Percentiles rank a stretch among this genome's conserved stretches.
phyloP scores from a whole-genome alignment of 1,140 invertebrate genomes.

The Calliphora vicina region DNA sequence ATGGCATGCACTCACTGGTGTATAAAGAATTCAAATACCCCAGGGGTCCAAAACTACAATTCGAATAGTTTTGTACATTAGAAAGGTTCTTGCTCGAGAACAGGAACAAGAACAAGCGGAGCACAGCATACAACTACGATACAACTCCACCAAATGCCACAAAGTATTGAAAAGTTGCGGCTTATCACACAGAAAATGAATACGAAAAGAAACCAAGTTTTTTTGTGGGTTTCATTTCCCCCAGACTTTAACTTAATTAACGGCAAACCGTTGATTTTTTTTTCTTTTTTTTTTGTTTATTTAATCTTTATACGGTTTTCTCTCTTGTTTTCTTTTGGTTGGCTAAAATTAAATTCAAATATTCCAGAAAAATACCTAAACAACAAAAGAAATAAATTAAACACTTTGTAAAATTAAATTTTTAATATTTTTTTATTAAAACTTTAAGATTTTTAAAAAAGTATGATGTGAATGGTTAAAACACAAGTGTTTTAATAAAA shows the following conservation, averaged over 20 bases:
- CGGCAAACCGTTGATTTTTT: background rate
- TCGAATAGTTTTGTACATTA: background rate
- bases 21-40: background rate
- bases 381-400: too few species aligned
- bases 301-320: background rate
- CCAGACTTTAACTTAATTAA: slow-evolving; percentile 1
- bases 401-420: too few species aligned
- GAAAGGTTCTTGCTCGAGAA: too few species aligned
- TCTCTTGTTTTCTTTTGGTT: background rate
- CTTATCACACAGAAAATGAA: background rate
- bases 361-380: background rate
- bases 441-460: too few species aligned
- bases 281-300: background rate
- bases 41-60: background rate
- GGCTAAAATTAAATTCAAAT: background rate
- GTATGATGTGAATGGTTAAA: too few species aligned
- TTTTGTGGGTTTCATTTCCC: background rate
- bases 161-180: background rate
- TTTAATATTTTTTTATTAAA: too few species aligned
- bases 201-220: background rate
- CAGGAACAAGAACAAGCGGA: too few species aligned
- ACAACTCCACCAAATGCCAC: background rate
- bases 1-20: background rate
- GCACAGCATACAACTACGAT: too few species aligned
- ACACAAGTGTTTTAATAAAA: too few species aligned